These are phyloP conservation scores for Marronus borbonicus DNA, from an alignment of 2,888 invertebrate genomes.

Conservation along the genomic window DNA sequence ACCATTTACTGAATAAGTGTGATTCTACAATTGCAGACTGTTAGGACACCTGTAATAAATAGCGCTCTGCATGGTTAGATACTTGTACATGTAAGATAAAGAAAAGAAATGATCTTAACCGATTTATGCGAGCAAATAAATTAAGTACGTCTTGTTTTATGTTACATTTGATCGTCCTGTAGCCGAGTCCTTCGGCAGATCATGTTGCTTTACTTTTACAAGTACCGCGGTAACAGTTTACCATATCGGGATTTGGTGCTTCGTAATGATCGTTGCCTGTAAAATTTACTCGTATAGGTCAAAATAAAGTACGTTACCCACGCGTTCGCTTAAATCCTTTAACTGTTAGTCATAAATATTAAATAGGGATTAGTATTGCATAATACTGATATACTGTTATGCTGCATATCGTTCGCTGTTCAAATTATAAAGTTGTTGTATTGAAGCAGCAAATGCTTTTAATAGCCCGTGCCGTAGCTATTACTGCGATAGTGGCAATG, in stretches of 20 bases:
- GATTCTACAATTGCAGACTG: too few species aligned
- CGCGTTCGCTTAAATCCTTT: constrained; percentile 23
- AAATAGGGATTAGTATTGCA: constrained; percentile 40
- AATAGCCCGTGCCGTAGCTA: too few species aligned
- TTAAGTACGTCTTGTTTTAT: too few species aligned
- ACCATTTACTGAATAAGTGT: too few species aligned
- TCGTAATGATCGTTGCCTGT: neutral
- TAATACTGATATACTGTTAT: constrained; percentile 35
- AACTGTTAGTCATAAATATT: constrained; percentile 46
- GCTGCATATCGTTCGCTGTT: constrained; percentile 28
- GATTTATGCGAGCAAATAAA: too few species aligned
- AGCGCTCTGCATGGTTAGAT: too few species aligned
- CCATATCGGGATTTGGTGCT: neutral
- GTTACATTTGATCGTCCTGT: too few species aligned
- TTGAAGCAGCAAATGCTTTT: neutral
- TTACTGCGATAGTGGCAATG: too few species aligned
- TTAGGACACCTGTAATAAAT: too few species aligned
- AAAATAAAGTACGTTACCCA: neutral
- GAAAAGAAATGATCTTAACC: too few species aligned
- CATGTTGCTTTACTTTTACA: neutral
- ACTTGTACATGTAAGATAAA: too few species aligned
- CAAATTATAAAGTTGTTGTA: constrained; percentile 9
- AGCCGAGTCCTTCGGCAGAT: too few species aligned
- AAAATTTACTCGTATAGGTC: neutral
- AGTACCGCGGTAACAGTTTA: neutral